Conservation (phyloP, 35 echinoderm and acorn worm species). For the Antedon bifida region DNA sequence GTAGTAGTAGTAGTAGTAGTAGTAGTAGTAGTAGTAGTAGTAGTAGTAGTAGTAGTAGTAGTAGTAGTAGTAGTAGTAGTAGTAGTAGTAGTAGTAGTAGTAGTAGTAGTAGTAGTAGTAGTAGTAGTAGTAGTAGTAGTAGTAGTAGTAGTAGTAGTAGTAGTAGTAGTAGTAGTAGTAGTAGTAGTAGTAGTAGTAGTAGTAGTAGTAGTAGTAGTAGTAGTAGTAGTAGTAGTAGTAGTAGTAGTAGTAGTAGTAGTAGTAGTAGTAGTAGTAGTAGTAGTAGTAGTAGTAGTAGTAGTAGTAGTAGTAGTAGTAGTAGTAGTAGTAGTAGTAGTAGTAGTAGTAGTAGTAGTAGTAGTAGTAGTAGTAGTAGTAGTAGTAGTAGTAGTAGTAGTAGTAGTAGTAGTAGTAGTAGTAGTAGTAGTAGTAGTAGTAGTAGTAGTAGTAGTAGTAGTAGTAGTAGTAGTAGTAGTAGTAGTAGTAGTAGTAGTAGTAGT, state of each 20-base stretch:
- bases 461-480: background rate
- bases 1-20: conserved; percentile 19
- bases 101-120: background rate
- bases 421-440: background rate
- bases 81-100: conserved; percentile 17
- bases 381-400: background rate
- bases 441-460: background rate
- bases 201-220: background rate
- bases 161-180: background rate
- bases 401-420: background rate
- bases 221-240: background rate
- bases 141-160: conserved; percentile 8
- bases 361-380: background rate
- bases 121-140: conserved; percentile 17
- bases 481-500: background rate
- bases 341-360: background rate
- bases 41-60: conserved; percentile 17
- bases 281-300: background rate
- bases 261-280: background rate
- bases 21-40: conserved; percentile 16
- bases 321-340: background rate
- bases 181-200: background rate
- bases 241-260: background rate
- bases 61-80: conserved; percentile 19
- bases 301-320: background rate